Evolutionary conservation across 2,888 invertebrate species (phyloP).

Genomic region (Dryococelus australis): DNA sequence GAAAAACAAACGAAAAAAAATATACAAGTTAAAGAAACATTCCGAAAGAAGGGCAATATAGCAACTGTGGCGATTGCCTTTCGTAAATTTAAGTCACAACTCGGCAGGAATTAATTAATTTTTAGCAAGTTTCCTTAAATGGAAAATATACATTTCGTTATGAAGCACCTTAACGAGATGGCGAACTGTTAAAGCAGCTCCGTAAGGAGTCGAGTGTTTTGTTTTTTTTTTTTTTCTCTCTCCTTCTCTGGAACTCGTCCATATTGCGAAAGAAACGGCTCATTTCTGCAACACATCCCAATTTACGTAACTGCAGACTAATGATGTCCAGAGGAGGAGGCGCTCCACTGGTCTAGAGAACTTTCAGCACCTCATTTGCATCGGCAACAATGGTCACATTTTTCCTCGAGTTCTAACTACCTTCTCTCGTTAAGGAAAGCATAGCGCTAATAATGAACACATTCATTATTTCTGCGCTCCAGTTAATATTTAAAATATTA

Average conservation of each 20-base stretch:
- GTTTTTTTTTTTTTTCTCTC: neutral
- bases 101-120: neutral
- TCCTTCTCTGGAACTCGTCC: neutral
- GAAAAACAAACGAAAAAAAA: neutral
- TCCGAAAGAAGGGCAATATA: neutral
- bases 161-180: neutral
- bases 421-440: too few relatives aligned
- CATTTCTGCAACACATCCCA: neutral
- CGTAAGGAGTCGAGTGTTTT: neutral
- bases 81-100: neutral
- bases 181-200: neutral
- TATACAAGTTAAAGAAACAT: neutral
- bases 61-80: neutral
- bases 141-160: neutral
- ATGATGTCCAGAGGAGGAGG: neutral
- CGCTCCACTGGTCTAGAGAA: neutral
- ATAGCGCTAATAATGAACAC: too few relatives aligned
- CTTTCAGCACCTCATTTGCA: neutral
- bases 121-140: neutral
- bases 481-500: too few relatives aligned
- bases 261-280: neutral
- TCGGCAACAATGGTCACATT: too few relatives aligned
- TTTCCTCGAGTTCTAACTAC: too few relatives aligned
- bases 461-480: too few relatives aligned
- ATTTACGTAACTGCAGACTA: slow-evolving; percentile 7